Evolutionary conservation across 2,797 vertebrate genomes (phyloP).

Genomic region (Sparus aurata): DNA sequence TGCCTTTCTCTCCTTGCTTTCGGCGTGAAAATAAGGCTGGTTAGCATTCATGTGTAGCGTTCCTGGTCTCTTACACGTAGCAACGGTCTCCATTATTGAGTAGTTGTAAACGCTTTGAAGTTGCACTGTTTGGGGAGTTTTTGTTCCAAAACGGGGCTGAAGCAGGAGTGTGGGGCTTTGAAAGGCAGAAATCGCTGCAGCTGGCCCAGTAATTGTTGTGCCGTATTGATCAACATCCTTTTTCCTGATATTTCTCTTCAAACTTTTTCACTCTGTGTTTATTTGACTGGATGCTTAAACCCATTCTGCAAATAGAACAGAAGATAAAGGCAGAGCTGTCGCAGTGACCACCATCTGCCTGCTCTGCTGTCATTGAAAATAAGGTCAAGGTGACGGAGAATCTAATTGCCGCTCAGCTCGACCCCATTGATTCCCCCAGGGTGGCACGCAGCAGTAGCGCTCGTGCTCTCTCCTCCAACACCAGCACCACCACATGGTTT

Average conservation of each 20-base stretch:
- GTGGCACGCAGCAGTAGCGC: slow-evolving; percentile 4
- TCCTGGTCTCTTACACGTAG: slow-evolving; percentile 13
- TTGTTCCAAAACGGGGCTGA: slow-evolving; percentile 22
- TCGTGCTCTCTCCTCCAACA: not conserved
- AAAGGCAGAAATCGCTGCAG: slow-evolving; percentile 29
- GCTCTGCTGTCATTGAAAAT: slow-evolving; percentile 38
- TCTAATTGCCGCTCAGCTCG: slow-evolving; percentile 49
- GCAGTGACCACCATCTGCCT: not conserved
- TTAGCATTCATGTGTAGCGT: slow-evolving; percentile 54
- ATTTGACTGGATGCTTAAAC: slow-evolving; percentile 2
- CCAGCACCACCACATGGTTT: slow-evolving; percentile 11
- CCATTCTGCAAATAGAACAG: not conserved
- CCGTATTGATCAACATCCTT: slow-evolving; percentile 32
- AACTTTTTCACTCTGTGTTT: slow-evolving; percentile 8
- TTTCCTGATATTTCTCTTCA: slow-evolving; percentile 5
- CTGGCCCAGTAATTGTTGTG: slow-evolving; percentile 17
- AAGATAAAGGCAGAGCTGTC: not conserved
- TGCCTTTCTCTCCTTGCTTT: not conserved
- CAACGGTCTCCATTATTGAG: slow-evolving; percentile 53
- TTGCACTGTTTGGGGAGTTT: slow-evolving; percentile 45
- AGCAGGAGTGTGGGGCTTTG: not conserved
- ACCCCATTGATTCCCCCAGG: slow-evolving; percentile 24
- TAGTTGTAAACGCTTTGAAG: slow-evolving; percentile 60
- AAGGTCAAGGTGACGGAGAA: slow-evolving; percentile 64
- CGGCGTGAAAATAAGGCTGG: slow-evolving; percentile 18